These are phyloP conservation scores for Pecten maximus DNA, from an alignment of 2,888 invertebrate genomes.

Conservation along the genomic window DNA sequence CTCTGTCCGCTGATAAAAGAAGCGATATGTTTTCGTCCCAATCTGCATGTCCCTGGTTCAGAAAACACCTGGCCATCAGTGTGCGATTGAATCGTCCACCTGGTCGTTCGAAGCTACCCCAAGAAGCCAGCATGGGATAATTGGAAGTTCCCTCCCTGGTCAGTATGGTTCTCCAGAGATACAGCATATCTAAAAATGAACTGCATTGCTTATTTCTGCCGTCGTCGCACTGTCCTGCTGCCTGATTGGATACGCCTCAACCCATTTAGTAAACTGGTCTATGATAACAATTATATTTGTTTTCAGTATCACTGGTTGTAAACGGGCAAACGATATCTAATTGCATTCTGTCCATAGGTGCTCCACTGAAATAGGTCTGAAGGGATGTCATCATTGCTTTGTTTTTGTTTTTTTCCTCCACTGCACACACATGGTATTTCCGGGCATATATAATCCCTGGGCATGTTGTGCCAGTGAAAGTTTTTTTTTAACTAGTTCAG, in stretches of 20 bases:
- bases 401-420: neutral
- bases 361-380: neutral
- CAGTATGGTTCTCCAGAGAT: neutral
- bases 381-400: neutral
- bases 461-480: neutral
- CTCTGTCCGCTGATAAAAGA: neutral
- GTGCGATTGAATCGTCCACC: conserved; percentile 11
- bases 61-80: conserved; percentile 9
- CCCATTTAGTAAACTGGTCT: neutral
- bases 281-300: neutral
- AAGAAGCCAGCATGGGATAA: neutral
- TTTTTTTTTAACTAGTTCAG: neutral
- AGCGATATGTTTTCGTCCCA: neutral
- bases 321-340: neutral
- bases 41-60: neutral
- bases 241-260: neutral
- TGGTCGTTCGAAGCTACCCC: neutral
- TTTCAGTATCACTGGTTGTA: neutral
- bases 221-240: neutral
- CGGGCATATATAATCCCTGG: neutral
- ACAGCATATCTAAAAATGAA: neutral
- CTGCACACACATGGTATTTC: neutral
- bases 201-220: neutral
- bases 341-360: too few relatives aligned
- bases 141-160: neutral